phyloP scores from a whole-genome alignment of 2,888 invertebrate species.

The Bibio marci region DNA sequence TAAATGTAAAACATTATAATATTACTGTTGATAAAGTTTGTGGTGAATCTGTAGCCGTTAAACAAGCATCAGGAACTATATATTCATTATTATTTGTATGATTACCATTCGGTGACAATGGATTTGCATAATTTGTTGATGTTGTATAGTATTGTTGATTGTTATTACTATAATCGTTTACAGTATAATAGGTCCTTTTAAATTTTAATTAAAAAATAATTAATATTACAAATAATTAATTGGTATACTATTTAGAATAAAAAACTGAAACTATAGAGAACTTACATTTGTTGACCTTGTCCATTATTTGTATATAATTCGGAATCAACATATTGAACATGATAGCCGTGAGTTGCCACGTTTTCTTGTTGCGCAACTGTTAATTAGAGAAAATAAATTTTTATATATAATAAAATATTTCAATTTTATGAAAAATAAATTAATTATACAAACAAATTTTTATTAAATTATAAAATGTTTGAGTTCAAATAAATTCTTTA shows the following conservation, averaged over 20 bases:
- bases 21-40: slow-evolving; percentile 51
- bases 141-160: slow-evolving; percentile 45
- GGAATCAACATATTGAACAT: slow-evolving; percentile 60
- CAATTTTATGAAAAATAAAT: too few species aligned
- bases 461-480: too few species aligned
- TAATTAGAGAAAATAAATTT: slow-evolving; percentile 7
- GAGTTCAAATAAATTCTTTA: too few species aligned
- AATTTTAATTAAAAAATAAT: slow-evolving; percentile 8
- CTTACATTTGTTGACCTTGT: slow-evolving; percentile 44
- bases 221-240: neutral
- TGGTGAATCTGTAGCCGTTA: slow-evolving; percentile 42
- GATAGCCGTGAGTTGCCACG: slow-evolving; percentile 31
- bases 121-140: slow-evolving; percentile 35
- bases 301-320: slow-evolving; percentile 43
- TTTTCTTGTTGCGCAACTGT: slow-evolving; percentile 27
- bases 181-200: slow-evolving; percentile 54
- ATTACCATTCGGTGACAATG: slow-evolving; percentile 27
- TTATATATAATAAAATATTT: too few species aligned
- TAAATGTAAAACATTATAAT: slow-evolving; percentile 9
- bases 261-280: slow-evolving; percentile 6
- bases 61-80: slow-evolving; percentile 53
- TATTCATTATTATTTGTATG: slow-evolving; percentile 30
- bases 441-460: too few species aligned
- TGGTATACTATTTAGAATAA: neutral
- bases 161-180: slow-evolving; percentile 37